phyloP scores from a whole-genome alignment of 2,888 invertebrate species.

The Toxonevra muliebris region DNA sequence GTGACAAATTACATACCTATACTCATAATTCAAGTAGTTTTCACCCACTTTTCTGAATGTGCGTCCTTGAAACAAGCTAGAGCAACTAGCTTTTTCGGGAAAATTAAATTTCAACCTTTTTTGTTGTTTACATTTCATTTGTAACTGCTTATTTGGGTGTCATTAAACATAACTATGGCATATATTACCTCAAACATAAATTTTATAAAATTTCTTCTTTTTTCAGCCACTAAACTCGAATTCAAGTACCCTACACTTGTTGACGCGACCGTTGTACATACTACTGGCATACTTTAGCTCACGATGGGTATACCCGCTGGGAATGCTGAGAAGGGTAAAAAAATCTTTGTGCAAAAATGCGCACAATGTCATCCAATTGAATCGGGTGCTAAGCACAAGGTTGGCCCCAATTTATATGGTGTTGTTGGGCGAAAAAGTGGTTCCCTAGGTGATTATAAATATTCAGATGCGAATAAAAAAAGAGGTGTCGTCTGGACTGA shows the following conservation, averaged over 20 bases:
- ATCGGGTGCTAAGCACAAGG: conserved; percentile 94
- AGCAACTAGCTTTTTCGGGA: too few relatives aligned
- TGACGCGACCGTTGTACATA: neutral
- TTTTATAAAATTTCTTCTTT: too few relatives aligned
- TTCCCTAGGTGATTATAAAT: conserved; percentile 85
- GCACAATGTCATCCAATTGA: conserved; percentile 96
- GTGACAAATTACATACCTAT: too few relatives aligned
- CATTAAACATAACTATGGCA: conserved; percentile 35
- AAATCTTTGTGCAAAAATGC: conserved; percentile 94
- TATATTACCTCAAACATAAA: too few relatives aligned
- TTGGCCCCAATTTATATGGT: conserved; percentile 94
- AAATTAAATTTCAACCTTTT: neutral
- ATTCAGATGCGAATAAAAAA: conserved; percentile 93
- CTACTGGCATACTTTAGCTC: too few relatives aligned
- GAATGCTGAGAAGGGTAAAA: conserved; percentile 96
- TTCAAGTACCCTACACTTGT: too few relatives aligned
- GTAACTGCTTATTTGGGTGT: conserved; percentile 39
- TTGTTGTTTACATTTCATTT: conserved; percentile 20
- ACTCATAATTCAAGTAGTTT: too few relatives aligned
- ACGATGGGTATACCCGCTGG: conserved; percentile 84
- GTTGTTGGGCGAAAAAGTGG: conserved; percentile 95
- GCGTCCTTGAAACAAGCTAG: too few relatives aligned
- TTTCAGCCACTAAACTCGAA: too few relatives aligned
- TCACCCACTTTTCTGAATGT: too few relatives aligned
- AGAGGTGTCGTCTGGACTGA: conserved; percentile 96